Percentiles rank a stretch among this genome's conserved stretches.
Conservation (phyloP, 2,888 invertebrate species). For the Cylindroiulus punctatus region DNA sequence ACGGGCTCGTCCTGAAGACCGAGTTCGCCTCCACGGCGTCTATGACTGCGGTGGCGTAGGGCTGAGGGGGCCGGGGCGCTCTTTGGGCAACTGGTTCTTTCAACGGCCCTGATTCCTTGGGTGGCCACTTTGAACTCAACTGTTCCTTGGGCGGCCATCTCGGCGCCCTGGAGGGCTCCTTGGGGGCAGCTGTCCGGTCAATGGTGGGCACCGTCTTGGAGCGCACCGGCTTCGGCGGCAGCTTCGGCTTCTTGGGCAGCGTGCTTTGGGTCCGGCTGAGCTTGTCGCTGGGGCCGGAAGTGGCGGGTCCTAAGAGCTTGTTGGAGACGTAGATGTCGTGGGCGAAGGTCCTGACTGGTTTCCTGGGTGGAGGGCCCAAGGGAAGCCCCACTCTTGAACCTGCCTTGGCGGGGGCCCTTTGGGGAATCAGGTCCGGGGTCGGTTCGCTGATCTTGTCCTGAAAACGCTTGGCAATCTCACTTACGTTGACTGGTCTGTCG, state of each 20-base stretch:
- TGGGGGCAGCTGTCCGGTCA: not conserved
- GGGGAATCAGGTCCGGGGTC: not conserved
- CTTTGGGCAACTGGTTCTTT: not conserved
- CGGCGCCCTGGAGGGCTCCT: not conserved
- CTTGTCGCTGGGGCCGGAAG: not conserved
- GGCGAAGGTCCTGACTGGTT: conserved; percentile 46
- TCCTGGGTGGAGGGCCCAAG: not conserved
- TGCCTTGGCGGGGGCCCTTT: not conserved
- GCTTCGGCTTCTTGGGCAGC: conserved; percentile 32
- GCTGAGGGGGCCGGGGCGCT: not conserved
- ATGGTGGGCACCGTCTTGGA: conserved; percentile 51
- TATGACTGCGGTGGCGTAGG: not conserved
- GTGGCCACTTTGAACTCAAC: not conserved
- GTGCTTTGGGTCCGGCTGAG: conserved; percentile 11
- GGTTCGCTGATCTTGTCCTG: not conserved
- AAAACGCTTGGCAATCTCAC: conserved; percentile 16
- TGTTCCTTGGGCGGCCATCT: not conserved
- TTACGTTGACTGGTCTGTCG: not conserved
- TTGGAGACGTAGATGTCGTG: conserved; percentile 47
- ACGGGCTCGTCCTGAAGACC: conserved; percentile 1
- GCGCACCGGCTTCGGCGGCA: conserved; percentile 49
- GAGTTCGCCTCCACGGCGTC: conserved; percentile 5
- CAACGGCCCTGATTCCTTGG: not conserved
- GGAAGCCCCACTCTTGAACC: not conserved
- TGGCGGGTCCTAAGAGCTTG: not conserved